Conservation (phyloP, 1,140 invertebrate genomes). For the Eurosta solidaginis region DNA sequence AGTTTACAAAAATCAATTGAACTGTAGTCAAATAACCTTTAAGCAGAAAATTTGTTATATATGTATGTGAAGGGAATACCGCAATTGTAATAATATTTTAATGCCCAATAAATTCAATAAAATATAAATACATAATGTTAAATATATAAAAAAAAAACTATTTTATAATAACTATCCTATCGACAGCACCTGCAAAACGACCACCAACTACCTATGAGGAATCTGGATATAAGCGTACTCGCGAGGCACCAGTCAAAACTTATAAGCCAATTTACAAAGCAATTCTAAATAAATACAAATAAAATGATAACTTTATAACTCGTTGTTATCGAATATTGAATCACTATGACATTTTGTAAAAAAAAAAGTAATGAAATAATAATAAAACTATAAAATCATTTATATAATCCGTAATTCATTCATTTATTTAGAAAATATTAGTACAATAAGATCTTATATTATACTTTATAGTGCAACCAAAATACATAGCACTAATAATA, state of each 20-base stretch:
- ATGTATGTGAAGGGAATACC: too few relatives aligned
- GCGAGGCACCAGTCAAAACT: neutral
- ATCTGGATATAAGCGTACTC: conserved; percentile 3
- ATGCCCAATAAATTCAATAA: too few relatives aligned
- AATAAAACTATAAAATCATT: neutral
- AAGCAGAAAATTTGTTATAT: too few relatives aligned
- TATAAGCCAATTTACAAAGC: neutral
- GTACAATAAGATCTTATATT: too few relatives aligned
- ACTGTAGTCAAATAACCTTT: too few relatives aligned
- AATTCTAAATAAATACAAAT: conserved; percentile 21
- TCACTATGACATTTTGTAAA: neutral
- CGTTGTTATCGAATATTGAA: neutral
- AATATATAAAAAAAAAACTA: neutral
- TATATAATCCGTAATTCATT: too few relatives aligned
- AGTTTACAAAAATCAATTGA: too few relatives aligned
- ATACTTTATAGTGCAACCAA: too few relatives aligned
- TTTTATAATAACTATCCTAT: neutral
- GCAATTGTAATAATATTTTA: too few relatives aligned
- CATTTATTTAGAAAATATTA: too few relatives aligned
- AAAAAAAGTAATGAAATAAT: neutral
- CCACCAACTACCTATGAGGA: neutral
- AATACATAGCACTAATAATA: too few relatives aligned
- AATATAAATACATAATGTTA: neutral
- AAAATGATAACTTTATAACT: neutral
- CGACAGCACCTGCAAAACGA: neutral